Conservation (phyloP, 2,888 invertebrate species). For the Rhopalosiphum nymphaeae region DNA sequence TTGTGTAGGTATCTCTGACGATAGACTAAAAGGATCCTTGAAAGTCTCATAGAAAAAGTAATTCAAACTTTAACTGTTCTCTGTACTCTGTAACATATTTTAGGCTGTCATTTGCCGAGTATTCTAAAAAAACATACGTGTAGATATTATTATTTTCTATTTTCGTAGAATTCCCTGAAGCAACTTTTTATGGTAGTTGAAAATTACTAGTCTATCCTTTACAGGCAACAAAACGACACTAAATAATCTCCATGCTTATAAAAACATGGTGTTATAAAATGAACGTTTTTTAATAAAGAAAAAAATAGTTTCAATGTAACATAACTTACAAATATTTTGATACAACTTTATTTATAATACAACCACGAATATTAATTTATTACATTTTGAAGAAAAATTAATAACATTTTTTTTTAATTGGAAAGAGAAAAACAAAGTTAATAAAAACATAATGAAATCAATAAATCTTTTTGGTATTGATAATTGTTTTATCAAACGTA, state of each 20-base stretch:
- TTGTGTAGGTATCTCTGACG: background rate
- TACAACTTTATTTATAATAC: background rate
- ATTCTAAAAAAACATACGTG: background rate
- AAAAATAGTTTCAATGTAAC: background rate
- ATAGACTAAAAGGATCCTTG: background rate
- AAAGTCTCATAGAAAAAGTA: background rate
- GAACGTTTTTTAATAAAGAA: background rate
- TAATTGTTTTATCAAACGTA: background rate
- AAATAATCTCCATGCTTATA: background rate
- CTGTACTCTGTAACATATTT: background rate
- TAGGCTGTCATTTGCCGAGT: background rate
- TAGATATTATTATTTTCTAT: slow-evolving; percentile 5
- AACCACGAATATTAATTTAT: background rate
- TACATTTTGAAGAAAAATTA: background rate
- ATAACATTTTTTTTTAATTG: background rate
- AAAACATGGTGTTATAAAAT: background rate
- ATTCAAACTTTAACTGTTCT: slow-evolving; percentile 16
- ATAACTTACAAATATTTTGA: background rate
- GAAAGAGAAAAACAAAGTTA: background rate
- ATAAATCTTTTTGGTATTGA: background rate
- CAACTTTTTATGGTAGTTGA: slow-evolving; percentile 3
- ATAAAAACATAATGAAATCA: background rate
- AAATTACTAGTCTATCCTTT: background rate
- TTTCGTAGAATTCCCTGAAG: background rate
- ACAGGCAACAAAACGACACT: background rate